These are phyloP conservation scores for Acronicta alni DNA, from an alignment of 2,888 invertebrate species.

Conservation along the genomic window DNA sequence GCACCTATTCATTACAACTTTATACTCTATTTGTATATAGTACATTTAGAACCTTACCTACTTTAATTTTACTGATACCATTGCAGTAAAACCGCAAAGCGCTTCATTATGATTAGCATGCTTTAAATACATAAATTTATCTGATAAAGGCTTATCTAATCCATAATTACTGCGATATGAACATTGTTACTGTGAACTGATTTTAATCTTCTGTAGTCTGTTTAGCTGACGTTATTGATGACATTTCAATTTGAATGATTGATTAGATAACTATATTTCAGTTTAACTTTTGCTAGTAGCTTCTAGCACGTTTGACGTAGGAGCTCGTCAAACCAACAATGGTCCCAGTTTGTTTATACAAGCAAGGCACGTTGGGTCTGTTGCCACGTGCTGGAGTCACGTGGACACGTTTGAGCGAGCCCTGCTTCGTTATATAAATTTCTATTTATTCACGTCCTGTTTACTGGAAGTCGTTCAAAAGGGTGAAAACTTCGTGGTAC, in stretches of 20 bases:
- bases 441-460: conserved; percentile 11
- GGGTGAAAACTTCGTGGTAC: conserved; percentile 14
- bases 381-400: conserved; percentile 66
- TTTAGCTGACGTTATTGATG: conserved; percentile 11
- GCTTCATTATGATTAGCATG: conserved; percentile 28
- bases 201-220: conserved; percentile 43
- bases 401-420: conserved; percentile 54
- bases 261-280: conserved; percentile 8
- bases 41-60: neutral
- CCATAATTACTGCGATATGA: conserved; percentile 36
- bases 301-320: conserved; percentile 56
- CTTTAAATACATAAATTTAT: conserved; percentile 33
- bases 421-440: conserved; percentile 10
- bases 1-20: too few species aligned
- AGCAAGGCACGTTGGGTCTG: conserved; percentile 60
- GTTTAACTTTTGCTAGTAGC: conserved; percentile 1
- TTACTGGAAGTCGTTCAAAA: conserved; percentile 9
- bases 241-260: conserved; percentile 12
- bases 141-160: conserved; percentile 51
- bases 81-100: conserved; percentile 15
- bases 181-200: conserved; percentile 35
- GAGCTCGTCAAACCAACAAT: conserved; percentile 61
- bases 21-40: neutral
- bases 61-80: conserved; percentile 13
- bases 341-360: conserved; percentile 61